Evolutionary conservation across 2,113 vertebrate species (phyloP), one percentile per base, ranked within the genome.

Genomic region (Colistium nudipinnis): DNA sequence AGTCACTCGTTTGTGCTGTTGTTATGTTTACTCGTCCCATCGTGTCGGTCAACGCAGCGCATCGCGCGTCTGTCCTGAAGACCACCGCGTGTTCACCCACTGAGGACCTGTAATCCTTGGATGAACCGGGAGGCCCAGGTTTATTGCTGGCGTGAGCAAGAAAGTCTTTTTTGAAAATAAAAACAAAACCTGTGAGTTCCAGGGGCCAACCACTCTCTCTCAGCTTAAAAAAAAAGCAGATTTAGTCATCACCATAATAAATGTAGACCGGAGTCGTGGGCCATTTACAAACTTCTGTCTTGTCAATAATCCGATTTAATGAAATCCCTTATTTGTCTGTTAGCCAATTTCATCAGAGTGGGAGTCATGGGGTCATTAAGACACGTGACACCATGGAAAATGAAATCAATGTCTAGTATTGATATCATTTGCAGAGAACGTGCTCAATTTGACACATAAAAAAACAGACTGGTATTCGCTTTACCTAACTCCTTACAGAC

Each of bases 391-490:
- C 62, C 49, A 56, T 48, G 62, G 51, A 70, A 69, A 68, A 45
- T 61, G 16, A 24, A 63, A 45, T 67, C n/a, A 19, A 19, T n/a
- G 14, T 7, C 47, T 36, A 22, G 55, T 48, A 87, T 81, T 57
- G 31, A 70, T 31, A 61, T 28, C 64, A 86, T 67, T 65, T 81
- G 81, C 22, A 27, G 19, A 10, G 35, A 4, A 43, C 52, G 33
- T 39, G 17, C 52, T 31, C 16, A 51, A 43, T 49, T 25, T 17
- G 30, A 22, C 20, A 30, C 17, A 19, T 22, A 22, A 52, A 12
- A 16, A 11, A 53, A 19, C 2, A 7, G 17, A 31, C 8, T 19
- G n/a, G 41, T 44, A 19, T 1, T 1, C 6, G 30, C n/a, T 53
- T 53, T 33, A 22, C 22, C 10, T 24, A 3, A 17, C 51, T 31